phyloP scores from a whole-genome alignment of 2,797 vertebrate genomes.

The Xerus rutilus region DNA sequence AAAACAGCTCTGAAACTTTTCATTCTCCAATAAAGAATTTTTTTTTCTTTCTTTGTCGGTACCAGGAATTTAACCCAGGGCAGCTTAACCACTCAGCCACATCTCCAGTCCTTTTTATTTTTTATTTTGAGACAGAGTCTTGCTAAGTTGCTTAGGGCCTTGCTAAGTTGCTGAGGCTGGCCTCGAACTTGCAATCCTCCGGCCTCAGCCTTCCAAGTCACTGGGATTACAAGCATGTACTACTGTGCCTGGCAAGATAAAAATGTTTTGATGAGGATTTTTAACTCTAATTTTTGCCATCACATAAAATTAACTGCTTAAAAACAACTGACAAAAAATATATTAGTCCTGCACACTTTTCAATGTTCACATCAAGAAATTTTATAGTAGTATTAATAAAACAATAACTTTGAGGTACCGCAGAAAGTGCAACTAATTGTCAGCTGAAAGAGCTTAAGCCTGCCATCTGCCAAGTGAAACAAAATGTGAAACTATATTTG shows the following conservation, averaged over 20 bases:
- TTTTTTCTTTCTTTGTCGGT: too few species aligned
- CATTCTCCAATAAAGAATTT: background rate
- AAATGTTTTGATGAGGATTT: background rate
- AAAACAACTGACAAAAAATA: slow-evolving; percentile 18
- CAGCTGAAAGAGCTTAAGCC: background rate
- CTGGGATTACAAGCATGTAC: too few species aligned
- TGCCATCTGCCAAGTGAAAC: slow-evolving; percentile 34
- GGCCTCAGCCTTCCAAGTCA: too few species aligned
- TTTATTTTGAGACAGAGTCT: too few species aligned
- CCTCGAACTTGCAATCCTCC: too few species aligned
- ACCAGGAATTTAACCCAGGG: too few species aligned
- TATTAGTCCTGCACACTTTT: background rate
- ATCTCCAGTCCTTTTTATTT: too few species aligned
- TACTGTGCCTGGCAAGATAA: too few species aligned
- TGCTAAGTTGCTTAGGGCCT: too few species aligned
- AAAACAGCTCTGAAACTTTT: slow-evolving; percentile 46
- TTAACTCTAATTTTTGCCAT: slow-evolving; percentile 48
- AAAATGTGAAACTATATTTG: background rate
- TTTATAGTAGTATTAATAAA: slow-evolving; percentile 28
- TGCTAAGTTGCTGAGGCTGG: too few species aligned
- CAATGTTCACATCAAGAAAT: slow-evolving; percentile 18
- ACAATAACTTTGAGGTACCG: background rate
- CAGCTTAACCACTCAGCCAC: too few species aligned
- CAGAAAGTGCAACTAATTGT: slow-evolving; percentile 17
- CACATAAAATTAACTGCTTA: slow-evolving; percentile 44